Conservation (phyloP, 2,113 vertebrate genomes). For the Coptodon bakossiorum region DNA sequence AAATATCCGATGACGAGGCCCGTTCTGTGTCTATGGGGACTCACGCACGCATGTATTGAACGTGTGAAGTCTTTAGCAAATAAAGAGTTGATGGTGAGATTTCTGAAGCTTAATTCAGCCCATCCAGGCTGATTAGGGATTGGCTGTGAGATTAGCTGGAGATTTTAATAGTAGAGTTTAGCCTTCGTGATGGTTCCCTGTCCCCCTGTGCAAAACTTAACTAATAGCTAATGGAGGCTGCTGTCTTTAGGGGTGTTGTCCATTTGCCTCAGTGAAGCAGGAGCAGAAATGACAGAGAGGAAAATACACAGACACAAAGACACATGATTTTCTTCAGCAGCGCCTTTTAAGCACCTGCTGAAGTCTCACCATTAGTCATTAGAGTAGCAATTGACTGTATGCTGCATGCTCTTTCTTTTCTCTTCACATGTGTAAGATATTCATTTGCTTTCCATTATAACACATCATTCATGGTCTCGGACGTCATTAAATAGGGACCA, state of each 20-base stretch:
- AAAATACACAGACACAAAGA: not conserved
- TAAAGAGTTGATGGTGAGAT: slow-evolving; percentile 37
- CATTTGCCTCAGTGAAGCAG: not conserved
- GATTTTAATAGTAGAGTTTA: slow-evolving; percentile 66
- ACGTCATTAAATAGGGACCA: not conserved
- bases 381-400: not conserved
- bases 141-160: slow-evolving; percentile 41
- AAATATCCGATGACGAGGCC: slow-evolving; percentile 38
- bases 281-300: not conserved
- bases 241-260: slow-evolving; percentile 12
- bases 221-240: not conserved
- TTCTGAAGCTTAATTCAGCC: slow-evolving; percentile 33
- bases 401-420: not conserved
- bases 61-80: slow-evolving; percentile 32
- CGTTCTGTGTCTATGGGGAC: not conserved
- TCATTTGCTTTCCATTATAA: not conserved
- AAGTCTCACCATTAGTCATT: not conserved
- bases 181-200: slow-evolving; percentile 27
- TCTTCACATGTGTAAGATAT: not conserved
- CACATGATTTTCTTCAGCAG: not conserved
- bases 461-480: not conserved
- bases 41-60: not conserved
- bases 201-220: slow-evolving; percentile 32
- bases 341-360: not conserved
- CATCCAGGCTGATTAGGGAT: slow-evolving; percentile 34